Percentiles rank a stretch among this genome's conserved stretches.
phyloP scores from a whole-genome alignment of 2,888 invertebrate species.

The Eudemis profundana region DNA sequence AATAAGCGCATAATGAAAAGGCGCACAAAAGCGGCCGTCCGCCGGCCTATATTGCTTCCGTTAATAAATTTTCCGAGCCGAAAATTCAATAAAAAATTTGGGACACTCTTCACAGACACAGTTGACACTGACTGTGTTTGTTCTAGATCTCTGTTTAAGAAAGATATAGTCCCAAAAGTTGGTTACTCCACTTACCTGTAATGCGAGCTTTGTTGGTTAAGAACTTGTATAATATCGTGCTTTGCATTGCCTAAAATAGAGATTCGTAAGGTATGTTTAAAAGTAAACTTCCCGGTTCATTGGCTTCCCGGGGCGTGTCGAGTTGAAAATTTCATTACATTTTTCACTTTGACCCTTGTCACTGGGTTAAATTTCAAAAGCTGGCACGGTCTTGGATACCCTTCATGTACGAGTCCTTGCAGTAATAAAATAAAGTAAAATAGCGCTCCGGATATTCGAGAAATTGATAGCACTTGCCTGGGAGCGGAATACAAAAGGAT shows the following conservation, averaged over 20 bases:
- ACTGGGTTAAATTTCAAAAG: constrained; percentile 32
- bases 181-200: background rate
- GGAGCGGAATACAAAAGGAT: constrained; percentile 15
- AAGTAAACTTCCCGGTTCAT: constrained; percentile 29
- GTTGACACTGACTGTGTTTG: constrained; percentile 12
- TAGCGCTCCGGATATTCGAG: constrained; percentile 32
- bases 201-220: too few species aligned
- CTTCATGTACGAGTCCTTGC: constrained; percentile 22
- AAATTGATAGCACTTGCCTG: constrained; percentile 38
- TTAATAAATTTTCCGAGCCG: constrained; percentile 33
- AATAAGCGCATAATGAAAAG: constrained; percentile 34
- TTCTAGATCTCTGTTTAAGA: background rate
- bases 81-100: constrained; percentile 37
- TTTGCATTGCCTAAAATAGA: background rate
- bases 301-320: constrained; percentile 13
- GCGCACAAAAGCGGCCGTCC: constrained; percentile 33
- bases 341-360: constrained; percentile 40
- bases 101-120: constrained; percentile 1
- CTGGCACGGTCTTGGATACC: constrained; percentile 12
- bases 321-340: constrained; percentile 32
- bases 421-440: constrained; percentile 42
- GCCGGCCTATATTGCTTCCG: constrained; percentile 40
- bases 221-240: background rate
- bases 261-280: constrained; percentile 1
- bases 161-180: too few species aligned